Evolutionary conservation across 2,888 invertebrate species (phyloP), one percentile per base, ranked within the genome.

Genomic region (Philonicus albiceps): DNA sequence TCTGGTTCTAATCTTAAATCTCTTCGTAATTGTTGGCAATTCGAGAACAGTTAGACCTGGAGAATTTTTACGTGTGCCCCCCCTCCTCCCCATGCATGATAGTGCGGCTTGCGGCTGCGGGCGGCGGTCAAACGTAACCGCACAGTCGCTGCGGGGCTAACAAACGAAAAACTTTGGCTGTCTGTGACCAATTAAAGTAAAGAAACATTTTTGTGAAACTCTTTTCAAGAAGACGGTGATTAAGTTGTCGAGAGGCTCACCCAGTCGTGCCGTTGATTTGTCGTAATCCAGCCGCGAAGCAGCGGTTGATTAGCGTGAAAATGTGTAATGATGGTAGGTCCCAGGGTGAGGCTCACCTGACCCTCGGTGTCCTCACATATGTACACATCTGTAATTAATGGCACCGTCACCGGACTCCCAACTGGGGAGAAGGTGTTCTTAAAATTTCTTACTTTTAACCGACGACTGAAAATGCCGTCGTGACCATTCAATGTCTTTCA

Each of bases 261-360:
- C 74, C 27, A 37, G 74, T 74, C 34, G 37, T 34, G 74, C 74
- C 37, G 74, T 74, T 74, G 7, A 74, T 74, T 74, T 74, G 74
- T 74, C 37, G 74, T 37, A 31, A 74, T 74, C 37, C 74, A 37
- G 34, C 37, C 37, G 74, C 74, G 37, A 74, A 34, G 74, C 74
- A 74, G 37, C 19, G 34, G 4, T 74, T 74, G 31, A 74, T 74
- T 74, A 74, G 34, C 37, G 74, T 74, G 74, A 74, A 74, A 74
- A 74, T 37, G 74, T 74, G 74, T 74, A 74, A 37, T 74, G 74
- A 74, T 34, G 74, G 74, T 74, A 74, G 74, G 74, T 74, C 74
- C 34, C 34, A 4, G 74, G 31, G 74, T 74, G 74, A 27, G n/a
- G 16, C 30, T 74, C 34, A 74, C 34, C 37, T 74, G 64, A 64